These are phyloP conservation scores for Antigone vipio DNA, from an alignment of 2,113 vertebrate species.

Conservation along the genomic window DNA sequence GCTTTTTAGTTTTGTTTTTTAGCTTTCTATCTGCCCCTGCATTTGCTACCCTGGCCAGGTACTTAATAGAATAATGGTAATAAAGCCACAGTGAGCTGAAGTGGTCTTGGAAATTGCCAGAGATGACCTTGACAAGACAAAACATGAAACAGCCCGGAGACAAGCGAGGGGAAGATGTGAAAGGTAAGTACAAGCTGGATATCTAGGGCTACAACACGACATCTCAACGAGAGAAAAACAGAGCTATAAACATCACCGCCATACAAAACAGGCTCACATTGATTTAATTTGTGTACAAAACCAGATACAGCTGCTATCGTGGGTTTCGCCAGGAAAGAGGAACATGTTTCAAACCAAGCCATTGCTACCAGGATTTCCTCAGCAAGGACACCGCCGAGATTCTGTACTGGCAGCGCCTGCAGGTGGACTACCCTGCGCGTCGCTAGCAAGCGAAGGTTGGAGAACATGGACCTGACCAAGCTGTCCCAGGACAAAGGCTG, in stretches of 20 bases:
- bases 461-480: background rate
- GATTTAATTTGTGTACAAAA: conserved; percentile 11
- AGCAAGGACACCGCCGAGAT: background rate
- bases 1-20: background rate
- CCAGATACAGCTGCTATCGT: background rate
- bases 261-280: background rate
- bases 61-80: background rate
- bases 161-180: background rate
- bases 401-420: background rate
- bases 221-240: background rate
- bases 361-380: background rate
- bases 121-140: background rate
- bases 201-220: background rate
- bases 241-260: background rate
- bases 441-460: too few species aligned
- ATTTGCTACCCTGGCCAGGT: background rate
- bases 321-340: background rate
- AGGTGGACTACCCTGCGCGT: background rate
- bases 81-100: background rate
- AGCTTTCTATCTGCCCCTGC: background rate
- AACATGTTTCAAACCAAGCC: background rate
- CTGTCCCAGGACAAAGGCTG: background rate
- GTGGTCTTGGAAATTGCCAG: background rate
- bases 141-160: background rate
- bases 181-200: background rate